Evolutionary conservation across 2,888 invertebrate species (phyloP), one percentile per base, ranked within the genome.

Genomic region (Euproctis similis): DNA sequence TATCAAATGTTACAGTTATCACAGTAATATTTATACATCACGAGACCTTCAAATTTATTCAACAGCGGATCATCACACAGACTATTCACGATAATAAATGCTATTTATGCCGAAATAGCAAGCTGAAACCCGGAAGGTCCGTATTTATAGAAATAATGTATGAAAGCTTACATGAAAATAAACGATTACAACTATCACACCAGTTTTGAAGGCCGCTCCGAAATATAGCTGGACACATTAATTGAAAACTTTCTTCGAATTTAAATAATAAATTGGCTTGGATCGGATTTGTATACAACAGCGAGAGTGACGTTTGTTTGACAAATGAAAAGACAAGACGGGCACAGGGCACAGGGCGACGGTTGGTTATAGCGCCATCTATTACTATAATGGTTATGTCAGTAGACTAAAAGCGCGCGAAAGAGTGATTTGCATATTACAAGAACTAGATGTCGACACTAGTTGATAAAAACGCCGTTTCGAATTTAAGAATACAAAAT

Each of bases 221-320:
- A 46, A 53, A 39, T 36, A 52, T 50, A 59, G 53, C 38, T 47
- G 51, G 45, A 53, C 55, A 61, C 60, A 62, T 63, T 53, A 64
- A 70, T 61, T 56, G 55, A 63, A 70, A 75, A 77, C 60, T 72
- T 72, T 60, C 59, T 67, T 53, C 35, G 62, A 67, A 74, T 75
- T 77, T 21, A 74, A 81, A 78, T 80, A 78, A 77, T 75, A 77
- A 70, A 78, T 75, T 74, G 72, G 80, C 78, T 81, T 77, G 75
- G 72, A 59, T 71, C 59, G 56, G 66, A 65, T 73, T 77, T 77
- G 75, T 76, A 68, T 66, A 78, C 76, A 80, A 72, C 54, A 70
- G 55, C 56, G 61, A 42, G 35, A 54, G 59, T 67, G 68, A 70
- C 67, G 41, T 48, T 48, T 53, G 45, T 47, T 47, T 61, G 62